Base-by-base conservation (phyloP, 2,888 invertebrate species). In the Tachina grossa region DNA sequence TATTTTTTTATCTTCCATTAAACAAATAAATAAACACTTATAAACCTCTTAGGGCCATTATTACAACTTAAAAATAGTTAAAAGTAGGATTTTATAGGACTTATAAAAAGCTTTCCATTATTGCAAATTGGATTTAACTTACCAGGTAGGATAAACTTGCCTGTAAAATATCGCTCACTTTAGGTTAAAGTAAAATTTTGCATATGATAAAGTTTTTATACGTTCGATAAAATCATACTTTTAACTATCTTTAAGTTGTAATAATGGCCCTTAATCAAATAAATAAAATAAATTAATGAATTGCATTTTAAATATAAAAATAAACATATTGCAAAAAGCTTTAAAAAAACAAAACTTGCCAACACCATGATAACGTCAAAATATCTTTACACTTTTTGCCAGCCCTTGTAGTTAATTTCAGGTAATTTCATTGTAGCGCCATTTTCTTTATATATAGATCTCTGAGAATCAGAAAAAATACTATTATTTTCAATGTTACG, bases 361-460 rank as follows among this genome's bases (percentile, higher is more conserved):
- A 14, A 22, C 1, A 14, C 4, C 4, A 3, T 19, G 19, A 53
- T 8, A 41, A 43, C 51, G 6, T 13, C 10, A 19, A 6, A 5
- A 31, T 3, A 13, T 13, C 6, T 47, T 45, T 16, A 61, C 53
- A 61, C 13, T n/a, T 78, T 89, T 13, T 84, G 88, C 94, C 94
- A 95, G 0, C 93, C 94, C 66, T 93, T 91, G 87, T 94, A 95
- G 0, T 94, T 94, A 39, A 94, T 85, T 0, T 94, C 93, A 0
- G 93, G 92, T 49, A 57, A 16, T n/a, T 71, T 9, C n/a, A 74
- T 43, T 74, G 74, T 49, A 6, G 4, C 41, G 6, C 51, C 74
- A 16, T 71, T 61, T 39, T 53, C 53, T 19, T 49, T 55, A 16
- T 2, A 16, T 11, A 45, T 8, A 16, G 41, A 14, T 31, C 49